Percentiles rank a stretch among this genome's conserved stretches.
Conservation (phyloP, 2,888 invertebrate species). For the Erebia aethiops region DNA sequence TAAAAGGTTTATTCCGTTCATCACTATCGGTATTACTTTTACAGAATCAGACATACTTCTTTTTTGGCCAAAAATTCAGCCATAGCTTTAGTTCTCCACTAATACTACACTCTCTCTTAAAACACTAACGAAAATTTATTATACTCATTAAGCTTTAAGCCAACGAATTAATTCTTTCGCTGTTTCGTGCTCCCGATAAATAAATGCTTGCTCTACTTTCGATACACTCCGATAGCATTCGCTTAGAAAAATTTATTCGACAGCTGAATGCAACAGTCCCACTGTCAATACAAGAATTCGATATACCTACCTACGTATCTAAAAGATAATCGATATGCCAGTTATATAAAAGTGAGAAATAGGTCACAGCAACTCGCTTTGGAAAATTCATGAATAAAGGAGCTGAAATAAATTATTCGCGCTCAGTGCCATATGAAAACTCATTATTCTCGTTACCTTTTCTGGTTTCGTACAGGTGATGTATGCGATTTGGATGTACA, state of each 20-base stretch:
- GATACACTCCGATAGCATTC: not conserved
- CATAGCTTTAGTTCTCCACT: too few species aligned
- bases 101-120: not conserved
- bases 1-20: too few species aligned
- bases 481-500: too few species aligned
- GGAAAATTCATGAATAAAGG: conserved; percentile 16
- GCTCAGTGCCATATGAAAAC: conserved; percentile 12
- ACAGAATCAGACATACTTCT: not conserved
- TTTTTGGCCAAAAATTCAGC: too few species aligned
- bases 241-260: conserved; percentile 18
- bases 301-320: conserved; percentile 20
- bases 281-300: conserved; percentile 14
- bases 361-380: conserved; percentile 34
- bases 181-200: not conserved
- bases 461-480: not conserved
- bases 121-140: not conserved
- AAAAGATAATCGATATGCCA: conserved; percentile 30
- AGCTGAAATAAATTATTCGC: conserved; percentile 18
- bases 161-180: not conserved
- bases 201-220: not conserved
- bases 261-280: conserved; percentile 20
- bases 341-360: conserved; percentile 38
- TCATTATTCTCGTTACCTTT: conserved; percentile 11
- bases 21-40: not conserved
- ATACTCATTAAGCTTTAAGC: not conserved